Evolutionary conservation across 1,140 invertebrate genomes (phyloP), one percentile per base, ranked within the genome.

Genomic region (Lordiphosa clarofinis): DNA sequence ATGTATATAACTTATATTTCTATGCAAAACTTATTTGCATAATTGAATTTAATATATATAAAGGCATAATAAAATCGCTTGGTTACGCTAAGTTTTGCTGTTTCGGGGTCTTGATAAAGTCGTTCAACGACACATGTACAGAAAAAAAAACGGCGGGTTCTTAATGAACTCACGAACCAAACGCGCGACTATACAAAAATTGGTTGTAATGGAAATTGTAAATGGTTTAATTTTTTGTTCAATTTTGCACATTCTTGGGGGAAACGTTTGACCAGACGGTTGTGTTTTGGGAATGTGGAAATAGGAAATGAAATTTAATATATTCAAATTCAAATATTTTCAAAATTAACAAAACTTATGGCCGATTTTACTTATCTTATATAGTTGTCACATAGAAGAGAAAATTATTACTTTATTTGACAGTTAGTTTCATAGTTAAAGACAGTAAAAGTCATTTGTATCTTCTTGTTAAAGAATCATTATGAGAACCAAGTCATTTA

Each of bases 1-100:
- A 48, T 42, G 35, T 54, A n/a, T n/a, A n/a, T 48, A 21, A 35
- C 35, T 10, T 28, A 21, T 44, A 11, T 48, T 24, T 10, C 11
- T 49, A 48, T 42, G 12, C 43, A 62, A 38, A 21, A 38, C 40
- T 38, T 37, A 71, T 56, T 64, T 74, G 33, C 49, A 56, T 59
- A 67, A 47, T 50, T 38, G 73, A 61, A 47, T 58, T 52, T 54
- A 48, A 64, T 58, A 9, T 72, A 5, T 19, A 19, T 19, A 50
- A 12, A 15, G 48, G 39, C 55, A 53, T 82, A 84, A 84, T 73
- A 73, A 84, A 84, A 82, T 82, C 56, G 73, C 63, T 73, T 44
- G 69, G 78, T 82, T 73, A 82, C 71, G 69, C 76, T 73, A 78
- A 73, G 59, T 82, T 56, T 49, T 44, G 48, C 66, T 71, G 56